phyloP scores from a whole-genome alignment of 2,113 vertebrate species.

The Prolemur simus region DNA sequence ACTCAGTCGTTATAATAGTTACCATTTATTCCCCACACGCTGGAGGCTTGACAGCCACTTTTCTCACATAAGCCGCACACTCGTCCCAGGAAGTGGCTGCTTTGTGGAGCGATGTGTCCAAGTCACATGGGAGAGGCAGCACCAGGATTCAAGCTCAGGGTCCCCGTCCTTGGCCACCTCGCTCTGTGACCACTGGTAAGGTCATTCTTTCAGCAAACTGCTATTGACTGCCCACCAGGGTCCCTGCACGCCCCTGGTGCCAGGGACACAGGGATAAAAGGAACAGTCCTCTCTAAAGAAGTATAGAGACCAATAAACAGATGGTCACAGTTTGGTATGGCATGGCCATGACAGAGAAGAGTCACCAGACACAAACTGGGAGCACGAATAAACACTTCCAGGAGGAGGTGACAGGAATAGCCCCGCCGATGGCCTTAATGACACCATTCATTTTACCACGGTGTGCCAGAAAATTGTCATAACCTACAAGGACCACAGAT shows the following conservation, averaged over 20 bases:
- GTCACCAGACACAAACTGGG: fast-evolving
- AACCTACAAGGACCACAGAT: fast-evolving
- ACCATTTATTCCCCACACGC: fast-evolving
- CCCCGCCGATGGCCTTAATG: neutral
- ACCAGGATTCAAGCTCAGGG: neutral
- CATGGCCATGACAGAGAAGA: neutral
- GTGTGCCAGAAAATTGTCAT: neutral
- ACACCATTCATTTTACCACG: neutral
- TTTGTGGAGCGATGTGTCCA: fast-evolving
- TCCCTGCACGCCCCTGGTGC: neutral
- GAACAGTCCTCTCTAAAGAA: neutral
- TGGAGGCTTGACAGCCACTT: fast-evolving
- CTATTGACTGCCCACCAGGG: neutral
- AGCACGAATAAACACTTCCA: neutral
- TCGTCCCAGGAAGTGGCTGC: fast-evolving
- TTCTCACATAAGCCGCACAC: neutral
- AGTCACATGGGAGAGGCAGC: fast-evolving
- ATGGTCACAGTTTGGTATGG: too few relatives aligned
- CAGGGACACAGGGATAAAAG: neutral
- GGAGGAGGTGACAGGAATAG: neutral
- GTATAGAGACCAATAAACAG: neutral
- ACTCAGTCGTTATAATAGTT: fast-evolving
- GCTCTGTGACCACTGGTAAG: fast-evolving
- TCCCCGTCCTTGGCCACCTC: neutral
- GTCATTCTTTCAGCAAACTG: neutral